phyloP scores from a whole-genome alignment of 2,888 invertebrate species.

The Isotomurus palustris region DNA sequence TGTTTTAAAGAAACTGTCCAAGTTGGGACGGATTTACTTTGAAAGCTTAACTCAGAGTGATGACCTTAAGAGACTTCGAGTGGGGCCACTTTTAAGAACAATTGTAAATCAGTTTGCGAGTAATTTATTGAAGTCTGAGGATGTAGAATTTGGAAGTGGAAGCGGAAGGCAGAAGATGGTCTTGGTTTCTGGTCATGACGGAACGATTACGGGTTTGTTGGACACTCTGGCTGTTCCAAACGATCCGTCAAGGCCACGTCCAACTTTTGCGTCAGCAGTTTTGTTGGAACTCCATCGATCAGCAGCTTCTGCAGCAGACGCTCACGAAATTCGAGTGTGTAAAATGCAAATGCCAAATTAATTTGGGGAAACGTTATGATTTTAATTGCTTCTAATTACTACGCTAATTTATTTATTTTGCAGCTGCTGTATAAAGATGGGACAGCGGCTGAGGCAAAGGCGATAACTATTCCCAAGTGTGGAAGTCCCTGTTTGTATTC shows the following conservation, averaged over 20 bases:
- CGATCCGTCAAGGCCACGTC: conserved; percentile 44
- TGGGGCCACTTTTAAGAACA: conserved; percentile 67
- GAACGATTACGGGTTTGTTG: conserved; percentile 69
- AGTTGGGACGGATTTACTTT: conserved; percentile 61
- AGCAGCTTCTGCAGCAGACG: conserved; percentile 42
- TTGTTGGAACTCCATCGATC: conserved; percentile 62
- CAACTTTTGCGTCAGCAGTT: conserved; percentile 42
- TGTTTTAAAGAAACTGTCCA: conserved; percentile 60
- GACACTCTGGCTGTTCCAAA: conserved; percentile 63
- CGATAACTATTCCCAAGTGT: conserved; percentile 65
- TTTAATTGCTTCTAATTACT: no score
- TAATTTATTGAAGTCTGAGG: not conserved
- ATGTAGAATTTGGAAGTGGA: not conserved
- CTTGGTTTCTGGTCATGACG: conserved; percentile 76
- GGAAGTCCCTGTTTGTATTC: conserved; percentile 60
- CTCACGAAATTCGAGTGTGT: conserved; percentile 52
- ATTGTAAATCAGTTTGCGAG: conserved; percentile 60
- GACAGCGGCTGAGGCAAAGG: no score
- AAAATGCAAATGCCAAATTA: conserved; percentile 55
- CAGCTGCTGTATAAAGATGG: no score
- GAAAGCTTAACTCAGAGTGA: conserved; percentile 64
- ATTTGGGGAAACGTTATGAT: no score
- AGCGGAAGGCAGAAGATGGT: conserved; percentile 54
- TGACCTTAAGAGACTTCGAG: conserved; percentile 65
- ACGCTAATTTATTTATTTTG: no score